Percentiles rank a stretch among this genome's conserved stretches.
Conservation (phyloP, 2,888 invertebrate genomes). For the Hartigia nigra region DNA sequence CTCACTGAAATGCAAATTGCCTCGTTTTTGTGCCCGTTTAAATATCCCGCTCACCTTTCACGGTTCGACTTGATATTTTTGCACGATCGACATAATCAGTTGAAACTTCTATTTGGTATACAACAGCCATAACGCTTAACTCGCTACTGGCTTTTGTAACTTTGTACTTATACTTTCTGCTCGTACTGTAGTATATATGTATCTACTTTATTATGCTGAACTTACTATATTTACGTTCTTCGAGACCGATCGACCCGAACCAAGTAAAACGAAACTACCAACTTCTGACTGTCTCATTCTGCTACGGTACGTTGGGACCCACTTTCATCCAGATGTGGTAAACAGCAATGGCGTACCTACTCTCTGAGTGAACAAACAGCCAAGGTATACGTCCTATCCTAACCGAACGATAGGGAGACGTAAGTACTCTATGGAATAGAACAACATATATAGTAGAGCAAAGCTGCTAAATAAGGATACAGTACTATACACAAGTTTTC, state of each 20-base stretch:
- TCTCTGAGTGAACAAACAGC: neutral
- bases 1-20: conserved; percentile 38
- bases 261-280: neutral
- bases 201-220: neutral
- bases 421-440: neutral
- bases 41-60: neutral
- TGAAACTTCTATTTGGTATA: neutral
- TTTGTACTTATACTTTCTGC: neutral
- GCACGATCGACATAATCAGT: neutral
- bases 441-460: neutral
- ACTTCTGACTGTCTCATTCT: neutral
- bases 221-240: neutral
- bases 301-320: neutral
- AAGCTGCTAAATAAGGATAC: neutral
- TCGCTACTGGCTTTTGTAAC: neutral
- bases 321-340: neutral
- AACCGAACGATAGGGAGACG: neutral
- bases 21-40: conserved; percentile 21
- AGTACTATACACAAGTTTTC: neutral
- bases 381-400: neutral
- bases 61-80: neutral
- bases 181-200: neutral
- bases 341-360: neutral
- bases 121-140: neutral
- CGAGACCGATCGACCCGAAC: neutral